Base-by-base conservation (phyloP, 2,888 invertebrate genomes). In the Dicyrtomina minuta region DNA sequence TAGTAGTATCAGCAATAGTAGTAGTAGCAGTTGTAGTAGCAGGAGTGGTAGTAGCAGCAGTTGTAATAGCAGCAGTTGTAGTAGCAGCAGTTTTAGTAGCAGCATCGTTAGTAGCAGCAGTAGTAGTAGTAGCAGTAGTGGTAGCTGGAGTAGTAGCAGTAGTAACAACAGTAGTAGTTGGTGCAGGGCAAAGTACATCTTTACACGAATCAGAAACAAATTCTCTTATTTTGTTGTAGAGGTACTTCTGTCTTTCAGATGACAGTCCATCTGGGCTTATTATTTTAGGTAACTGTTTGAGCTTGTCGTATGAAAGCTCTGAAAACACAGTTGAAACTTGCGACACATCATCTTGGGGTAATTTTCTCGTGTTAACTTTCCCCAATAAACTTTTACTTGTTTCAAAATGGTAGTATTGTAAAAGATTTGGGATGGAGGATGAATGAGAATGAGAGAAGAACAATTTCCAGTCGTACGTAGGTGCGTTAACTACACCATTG, bases 391-490 rank as follows among this genome's bases (percentile, higher is more conserved):
- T 33, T 10, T 27, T n/a, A n/a, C n/a, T n/a, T n/a, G n/a, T n/a
- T n/a, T n/a, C n/a, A n/a, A n/a, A n/a, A n/a, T n/a, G n/a, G 15
- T 12, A 2, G 4, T n/a, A 5, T 27, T 10, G 12, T 26, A 2
- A 55, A 26, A 15, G 26, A 6, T n/a, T 27, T 13, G 10, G 5
- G 13, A 15, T 55, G 12, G 13, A 4, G 46, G 15, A 15, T 15
- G 55, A 33, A 26, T 55, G 26, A n/a, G 20, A 12, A 3, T 22
- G 6, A 3, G 3, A 12, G 15, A 55, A 55, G 17, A 33, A 51
- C 20, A 6, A 17, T 51, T 51, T 24, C 64, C 64, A 64, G 51
- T 64, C 51, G 51, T 64, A 64, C 2, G 15, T 26, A 2, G 49
- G 24, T 5, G 51, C 51, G n/a, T 49, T 22, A 6, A 27, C 17